Evolutionary conservation across 2,113 vertebrate genomes (phyloP), one percentile per base, ranked within the genome.

Genomic region (Euleptes europaea): DNA sequence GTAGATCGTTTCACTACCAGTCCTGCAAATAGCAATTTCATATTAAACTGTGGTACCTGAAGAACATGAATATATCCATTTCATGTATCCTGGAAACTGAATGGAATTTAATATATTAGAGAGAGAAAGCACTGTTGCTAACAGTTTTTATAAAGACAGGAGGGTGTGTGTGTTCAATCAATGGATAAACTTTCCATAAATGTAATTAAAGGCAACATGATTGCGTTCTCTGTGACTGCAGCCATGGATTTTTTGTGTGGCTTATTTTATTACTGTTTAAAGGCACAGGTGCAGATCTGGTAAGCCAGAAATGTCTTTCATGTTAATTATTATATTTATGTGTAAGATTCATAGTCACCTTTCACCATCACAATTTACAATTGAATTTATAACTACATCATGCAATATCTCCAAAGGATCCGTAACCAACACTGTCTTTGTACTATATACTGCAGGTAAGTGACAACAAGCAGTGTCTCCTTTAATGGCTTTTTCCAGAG

Each of bases 221-320:
- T 93, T 92, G 92, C 80, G 90, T 94, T 90, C 90, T 84, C 14
- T 83, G 80, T 26, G 70, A 90, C 88, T 33, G 51, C 42, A 87
- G 79, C 54, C 86, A 84, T 90, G 82, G 74, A 89, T 93, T 94
- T 92, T 90, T 73, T 77, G 82, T 92, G 91, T 83, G 63, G 3
- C 67, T 88, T 89, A 84, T 85, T 94, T 91, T 88, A 57, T 91
- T 93, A 63, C 60, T 90, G 91, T 90, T 92, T 87, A 90, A 89
- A 90, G 84, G 60, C 79, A 83, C 28, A 65, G 14, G 15, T 79
- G 82, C 82, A 93, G 92, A 88, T 69, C 49, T 88, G 82, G 83
- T 84, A 85, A 88, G 82, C 49, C n/a, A 51, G 38, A 73, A 74
- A 49, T 80, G 33, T 63, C 85, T 91, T 92, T 88, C 88, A 81